Percentiles rank a stretch among this genome's conserved stretches.
These are phyloP conservation scores for Sebastolobus altivelis DNA, from an alignment of 2,797 vertebrate genomes.

Conservation along the genomic window DNA sequence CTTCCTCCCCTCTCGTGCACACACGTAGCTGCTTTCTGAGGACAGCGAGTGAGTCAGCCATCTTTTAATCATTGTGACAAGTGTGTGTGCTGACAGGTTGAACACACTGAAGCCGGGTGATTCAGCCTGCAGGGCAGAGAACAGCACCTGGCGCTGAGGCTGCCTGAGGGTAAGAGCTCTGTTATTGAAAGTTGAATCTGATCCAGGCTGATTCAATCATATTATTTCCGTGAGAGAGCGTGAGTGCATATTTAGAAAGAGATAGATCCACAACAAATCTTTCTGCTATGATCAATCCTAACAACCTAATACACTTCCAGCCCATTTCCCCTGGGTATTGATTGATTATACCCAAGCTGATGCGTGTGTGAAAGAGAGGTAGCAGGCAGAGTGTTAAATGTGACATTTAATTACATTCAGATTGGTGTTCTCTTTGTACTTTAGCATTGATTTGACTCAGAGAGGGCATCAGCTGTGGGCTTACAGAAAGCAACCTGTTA, in stretches of 20 bases:
- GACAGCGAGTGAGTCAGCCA: slow-evolving; percentile 61
- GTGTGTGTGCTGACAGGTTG: slow-evolving; percentile 51
- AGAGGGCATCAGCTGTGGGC: slow-evolving; percentile 14
- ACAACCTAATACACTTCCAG: slow-evolving; percentile 53
- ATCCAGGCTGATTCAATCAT: slow-evolving; percentile 42
- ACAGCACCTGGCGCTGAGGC: slow-evolving; percentile 40
- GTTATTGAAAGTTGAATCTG: slow-evolving; percentile 29
- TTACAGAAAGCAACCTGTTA: slow-evolving; percentile 30
- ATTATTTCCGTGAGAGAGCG: background rate
- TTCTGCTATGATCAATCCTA: slow-evolving; percentile 35
- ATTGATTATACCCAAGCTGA: slow-evolving; percentile 23
- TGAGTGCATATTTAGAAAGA: slow-evolving; percentile 24
- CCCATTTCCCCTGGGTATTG: slow-evolving; percentile 54
- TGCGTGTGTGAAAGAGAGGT: slow-evolving; percentile 32
- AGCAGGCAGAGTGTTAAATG: slow-evolving; percentile 48
- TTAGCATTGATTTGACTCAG: slow-evolving; percentile 55
- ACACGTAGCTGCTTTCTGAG: slow-evolving; percentile 26
- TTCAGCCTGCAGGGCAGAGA: slow-evolving; percentile 42
- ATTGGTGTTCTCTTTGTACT: slow-evolving; percentile 34
- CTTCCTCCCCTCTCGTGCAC: background rate
- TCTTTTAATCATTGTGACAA: slow-evolving; percentile 60
- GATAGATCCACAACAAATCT: slow-evolving; percentile 13
- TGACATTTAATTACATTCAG: slow-evolving; percentile 65
- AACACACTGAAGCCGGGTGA: slow-evolving; percentile 33
- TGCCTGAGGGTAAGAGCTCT: slow-evolving; percentile 11